phyloP scores from a whole-genome alignment of 2,888 invertebrate genomes.

The Calameuta idolon region DNA sequence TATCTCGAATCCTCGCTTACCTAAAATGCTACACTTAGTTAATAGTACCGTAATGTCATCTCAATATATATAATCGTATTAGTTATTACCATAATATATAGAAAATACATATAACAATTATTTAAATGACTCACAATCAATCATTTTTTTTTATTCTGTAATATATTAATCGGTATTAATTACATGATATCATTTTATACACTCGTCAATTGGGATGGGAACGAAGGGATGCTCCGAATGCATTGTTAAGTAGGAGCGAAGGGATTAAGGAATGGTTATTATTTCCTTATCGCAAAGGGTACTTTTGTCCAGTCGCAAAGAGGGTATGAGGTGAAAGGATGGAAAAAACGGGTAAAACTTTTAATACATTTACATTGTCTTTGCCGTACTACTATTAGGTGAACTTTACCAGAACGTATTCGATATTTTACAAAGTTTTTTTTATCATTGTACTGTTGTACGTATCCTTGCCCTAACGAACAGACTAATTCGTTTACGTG shows the following conservation, averaged over 20 bases:
- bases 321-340: background rate
- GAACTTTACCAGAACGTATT: constrained; percentile 52
- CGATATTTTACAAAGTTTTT: constrained; percentile 55
- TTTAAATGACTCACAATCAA: constrained; percentile 65
- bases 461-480: constrained; percentile 48
- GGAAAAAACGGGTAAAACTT: constrained; percentile 31
- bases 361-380: constrained; percentile 56
- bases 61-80: constrained; percentile 53
- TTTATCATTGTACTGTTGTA: constrained; percentile 55
- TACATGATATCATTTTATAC: constrained; percentile 61
- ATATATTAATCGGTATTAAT: constrained; percentile 56
- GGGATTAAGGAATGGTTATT: constrained; percentile 15
- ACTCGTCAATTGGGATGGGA: constrained; percentile 27
- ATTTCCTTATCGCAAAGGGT: background rate
- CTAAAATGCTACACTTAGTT: constrained; percentile 62
- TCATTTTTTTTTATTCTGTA: constrained; percentile 47
- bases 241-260: constrained; percentile 22
- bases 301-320: background rate
- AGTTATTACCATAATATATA: constrained; percentile 63
- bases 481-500: background rate
- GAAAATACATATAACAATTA: constrained; percentile 66
- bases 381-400: constrained; percentile 51
- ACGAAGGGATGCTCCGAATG: constrained; percentile 16
- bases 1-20: constrained; percentile 23
- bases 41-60: constrained; percentile 63